A percentile compares a stretch with the other conserved stretches of the same genome.
Conservation (phyloP, 2,888 invertebrate genomes). For the Drosophila emarginata region DNA sequence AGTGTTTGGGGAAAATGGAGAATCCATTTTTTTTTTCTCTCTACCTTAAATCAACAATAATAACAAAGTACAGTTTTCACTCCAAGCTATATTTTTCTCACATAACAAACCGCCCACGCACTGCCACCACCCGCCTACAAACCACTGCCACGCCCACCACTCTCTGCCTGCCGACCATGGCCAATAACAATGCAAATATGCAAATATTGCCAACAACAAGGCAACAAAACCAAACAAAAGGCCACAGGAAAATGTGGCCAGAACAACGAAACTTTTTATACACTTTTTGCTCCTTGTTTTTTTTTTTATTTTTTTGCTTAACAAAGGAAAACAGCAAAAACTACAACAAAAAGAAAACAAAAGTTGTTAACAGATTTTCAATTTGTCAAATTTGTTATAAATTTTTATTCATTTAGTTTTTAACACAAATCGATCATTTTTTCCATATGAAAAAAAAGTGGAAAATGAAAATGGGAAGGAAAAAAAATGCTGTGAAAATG, state of each 20-base stretch:
- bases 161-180: conserved; percentile 24
- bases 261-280: background rate
- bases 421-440: conserved; percentile 3
- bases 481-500: conserved; percentile 32
- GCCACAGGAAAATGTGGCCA: background rate
- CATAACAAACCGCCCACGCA: conserved; percentile 17
- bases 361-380: background rate
- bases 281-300: background rate
- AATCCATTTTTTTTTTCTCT: conserved; percentile 19
- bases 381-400: background rate
- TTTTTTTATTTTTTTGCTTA: too few relatives aligned
- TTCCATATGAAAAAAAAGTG: background rate
- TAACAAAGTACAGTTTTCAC: conserved; percentile 38
- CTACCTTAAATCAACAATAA: conserved; percentile 50
- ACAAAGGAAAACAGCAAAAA: too few relatives aligned
- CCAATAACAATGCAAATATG: conserved; percentile 73
- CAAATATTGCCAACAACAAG: conserved; percentile 63
- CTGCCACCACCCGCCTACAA: conserved; percentile 42
- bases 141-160: background rate
- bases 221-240: background rate
- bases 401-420: background rate
- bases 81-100: conserved; percentile 36
- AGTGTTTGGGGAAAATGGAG: too few relatives aligned
- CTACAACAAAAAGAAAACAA: background rate
- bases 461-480: too few relatives aligned